Percentiles rank a stretch among this genome's conserved stretches.
These are phyloP conservation scores for Pachyseris speciosa DNA, from an alignment of 64 coral and sea anemone genomes.

Conservation along the genomic window DNA sequence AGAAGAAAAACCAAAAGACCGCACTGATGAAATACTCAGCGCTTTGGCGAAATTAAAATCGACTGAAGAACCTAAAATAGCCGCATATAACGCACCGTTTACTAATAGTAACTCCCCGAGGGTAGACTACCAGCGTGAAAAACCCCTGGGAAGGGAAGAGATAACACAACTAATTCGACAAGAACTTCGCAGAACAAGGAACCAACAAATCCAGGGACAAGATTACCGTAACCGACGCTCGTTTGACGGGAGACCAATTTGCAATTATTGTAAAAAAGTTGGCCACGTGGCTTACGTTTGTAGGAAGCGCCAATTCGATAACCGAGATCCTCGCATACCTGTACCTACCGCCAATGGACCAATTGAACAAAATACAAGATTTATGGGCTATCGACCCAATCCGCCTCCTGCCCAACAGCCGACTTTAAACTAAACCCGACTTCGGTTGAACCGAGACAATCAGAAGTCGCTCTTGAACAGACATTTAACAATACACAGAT, in stretches of 20 bases:
- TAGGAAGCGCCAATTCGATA: not conserved
- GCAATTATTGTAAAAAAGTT: not conserved
- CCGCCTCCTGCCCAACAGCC: not conserved
- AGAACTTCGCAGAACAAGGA: not conserved
- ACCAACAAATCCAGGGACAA: not conserved
- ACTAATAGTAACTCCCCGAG: not conserved
- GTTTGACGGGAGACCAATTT: not conserved
- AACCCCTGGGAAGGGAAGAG: not conserved
- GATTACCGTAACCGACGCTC: not conserved
- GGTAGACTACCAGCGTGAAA: not conserved
- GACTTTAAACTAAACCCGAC: not conserved
- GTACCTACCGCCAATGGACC: not conserved
- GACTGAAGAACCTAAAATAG: not conserved
- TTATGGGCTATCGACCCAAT: not conserved
- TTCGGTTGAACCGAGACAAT: not conserved
- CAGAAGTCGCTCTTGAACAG: not conserved
- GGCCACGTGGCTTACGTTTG: not conserved
- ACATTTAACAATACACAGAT: too few relatives aligned
- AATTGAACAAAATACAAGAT: not conserved
- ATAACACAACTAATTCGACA: not conserved
- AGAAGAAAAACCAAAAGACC: too few relatives aligned
- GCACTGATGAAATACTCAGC: not conserved
- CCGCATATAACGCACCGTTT: not conserved
- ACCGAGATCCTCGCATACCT: not conserved
- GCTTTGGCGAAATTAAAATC: not conserved